These are phyloP conservation scores for Cyphomyrus plagiostoma DNA, from an alignment of 2,113 vertebrate genomes.

Conservation along the genomic window DNA sequence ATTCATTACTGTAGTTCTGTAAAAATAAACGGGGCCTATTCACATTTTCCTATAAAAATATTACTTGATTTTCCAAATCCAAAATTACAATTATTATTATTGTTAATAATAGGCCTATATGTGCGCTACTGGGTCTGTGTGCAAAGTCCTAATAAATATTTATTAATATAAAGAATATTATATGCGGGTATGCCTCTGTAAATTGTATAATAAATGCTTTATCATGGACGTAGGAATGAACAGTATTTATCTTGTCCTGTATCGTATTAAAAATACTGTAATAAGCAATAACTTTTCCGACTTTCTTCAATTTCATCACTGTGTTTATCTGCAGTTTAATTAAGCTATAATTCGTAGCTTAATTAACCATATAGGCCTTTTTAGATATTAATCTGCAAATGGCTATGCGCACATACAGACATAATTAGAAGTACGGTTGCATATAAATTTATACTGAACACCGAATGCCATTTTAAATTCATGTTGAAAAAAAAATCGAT, in stretches of 20 bases:
- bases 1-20: neutral
- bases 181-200: neutral
- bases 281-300: neutral
- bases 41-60: neutral
- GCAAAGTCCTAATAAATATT: conserved; percentile 44
- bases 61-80: neutral
- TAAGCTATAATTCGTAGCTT: neutral
- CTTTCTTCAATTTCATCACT: neutral
- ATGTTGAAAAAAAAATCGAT: neutral
- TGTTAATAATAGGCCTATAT: neutral
- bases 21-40: neutral
- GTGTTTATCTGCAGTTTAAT: neutral
- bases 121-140: neutral
- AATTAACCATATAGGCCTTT: neutral
- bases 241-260: neutral
- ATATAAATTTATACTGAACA: neutral
- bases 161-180: conserved; percentile 27
- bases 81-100: neutral
- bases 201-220: neutral
- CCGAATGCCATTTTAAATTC: neutral
- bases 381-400: neutral
- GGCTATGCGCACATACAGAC: neutral
- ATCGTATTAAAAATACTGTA: neutral
- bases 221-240: neutral
- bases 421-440: neutral